phyloP scores from a whole-genome alignment of 2,888 invertebrate species.

The Chrysomela aeneicollis region DNA sequence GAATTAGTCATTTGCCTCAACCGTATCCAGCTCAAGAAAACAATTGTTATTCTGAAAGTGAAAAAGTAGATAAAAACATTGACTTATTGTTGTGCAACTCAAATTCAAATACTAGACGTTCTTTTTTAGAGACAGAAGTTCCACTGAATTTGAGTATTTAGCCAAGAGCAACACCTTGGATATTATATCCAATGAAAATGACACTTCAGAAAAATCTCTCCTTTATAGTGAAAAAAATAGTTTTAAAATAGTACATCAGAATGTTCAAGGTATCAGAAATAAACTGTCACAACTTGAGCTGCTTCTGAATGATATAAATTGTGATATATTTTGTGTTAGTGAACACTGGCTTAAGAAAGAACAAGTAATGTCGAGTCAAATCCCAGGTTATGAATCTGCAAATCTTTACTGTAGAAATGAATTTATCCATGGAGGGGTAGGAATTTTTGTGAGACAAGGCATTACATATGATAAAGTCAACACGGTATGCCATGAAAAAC shows the following conservation, averaged over 20 bases:
- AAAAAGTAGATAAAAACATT: conserved; percentile 4
- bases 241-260: no score
- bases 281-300: conserved; percentile 10
- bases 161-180: conserved; percentile 13
- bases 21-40: not conserved
- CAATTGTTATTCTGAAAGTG: conserved; percentile 10
- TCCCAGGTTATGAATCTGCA: no score
- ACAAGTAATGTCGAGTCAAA: not conserved
- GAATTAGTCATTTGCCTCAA: not conserved
- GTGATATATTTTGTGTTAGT: conserved; percentile 12
- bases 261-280: not conserved
- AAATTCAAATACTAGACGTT: not conserved
- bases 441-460: no score
- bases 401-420: not conserved
- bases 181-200: conserved; percentile 7
- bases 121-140: conserved; percentile 8
- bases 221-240: conserved; percentile 2
- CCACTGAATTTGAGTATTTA: conserved; percentile 11
- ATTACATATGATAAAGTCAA: not conserved
- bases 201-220: conserved; percentile 5
- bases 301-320: conserved; percentile 3
- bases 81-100: conserved; percentile 1
- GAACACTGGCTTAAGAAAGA: not conserved
- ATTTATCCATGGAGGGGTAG: not conserved
- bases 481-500: not conserved